Evolutionary conservation across 2,113 vertebrate genomes (phyloP).

Genomic region (Ifrita kowaldi): DNA sequence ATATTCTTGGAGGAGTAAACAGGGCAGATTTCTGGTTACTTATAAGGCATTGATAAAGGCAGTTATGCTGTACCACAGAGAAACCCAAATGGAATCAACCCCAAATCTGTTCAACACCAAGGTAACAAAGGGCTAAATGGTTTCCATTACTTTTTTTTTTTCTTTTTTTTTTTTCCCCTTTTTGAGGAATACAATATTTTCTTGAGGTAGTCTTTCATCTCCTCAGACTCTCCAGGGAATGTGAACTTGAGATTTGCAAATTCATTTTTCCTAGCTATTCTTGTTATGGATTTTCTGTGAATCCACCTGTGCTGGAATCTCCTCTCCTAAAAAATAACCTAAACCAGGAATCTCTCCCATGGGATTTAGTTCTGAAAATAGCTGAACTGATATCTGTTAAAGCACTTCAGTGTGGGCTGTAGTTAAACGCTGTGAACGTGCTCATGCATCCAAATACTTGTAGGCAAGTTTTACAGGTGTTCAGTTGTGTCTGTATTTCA

Average conservation of each 20-base stretch:
- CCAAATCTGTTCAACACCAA: background rate
- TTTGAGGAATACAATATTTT: background rate
- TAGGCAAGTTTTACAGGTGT: constrained; percentile 13
- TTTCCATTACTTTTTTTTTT: background rate
- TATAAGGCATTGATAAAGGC: background rate
- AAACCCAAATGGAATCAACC: background rate
- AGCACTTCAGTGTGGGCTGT: constrained; percentile 27
- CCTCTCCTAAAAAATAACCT: background rate
- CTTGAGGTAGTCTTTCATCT: background rate
- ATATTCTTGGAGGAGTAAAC: background rate
- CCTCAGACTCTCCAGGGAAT: background rate
- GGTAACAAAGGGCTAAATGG: background rate
- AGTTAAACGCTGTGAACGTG: background rate
- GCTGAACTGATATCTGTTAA: background rate
- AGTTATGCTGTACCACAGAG: background rate
- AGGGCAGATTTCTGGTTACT: background rate
- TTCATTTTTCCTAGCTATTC: background rate
- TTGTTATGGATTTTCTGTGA: constrained; percentile 8
- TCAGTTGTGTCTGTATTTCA: background rate
- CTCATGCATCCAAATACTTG: background rate
- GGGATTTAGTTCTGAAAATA: constrained; percentile 45
- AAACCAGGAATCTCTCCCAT: constrained; percentile 2
- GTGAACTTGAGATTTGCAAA: background rate
- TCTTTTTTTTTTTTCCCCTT: background rate
- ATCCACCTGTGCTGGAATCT: constrained; percentile 14